Evolutionary conservation across 2,888 invertebrate species (phyloP).

Genomic region (Platycheirus albimanus): DNA sequence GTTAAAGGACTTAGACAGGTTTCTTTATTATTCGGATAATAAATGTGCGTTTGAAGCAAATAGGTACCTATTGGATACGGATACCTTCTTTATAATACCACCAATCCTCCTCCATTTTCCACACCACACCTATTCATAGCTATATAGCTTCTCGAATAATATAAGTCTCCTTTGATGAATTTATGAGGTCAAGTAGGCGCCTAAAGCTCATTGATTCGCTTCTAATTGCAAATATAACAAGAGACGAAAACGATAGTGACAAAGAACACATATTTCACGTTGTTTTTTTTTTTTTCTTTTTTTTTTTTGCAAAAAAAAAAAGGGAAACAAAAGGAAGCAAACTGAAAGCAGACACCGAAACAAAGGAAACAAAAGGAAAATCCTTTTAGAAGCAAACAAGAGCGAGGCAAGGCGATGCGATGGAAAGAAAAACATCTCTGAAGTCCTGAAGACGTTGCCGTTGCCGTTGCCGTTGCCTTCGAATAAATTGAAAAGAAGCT

Average conservation of each 20-base stretch:
- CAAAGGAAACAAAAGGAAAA: background rate
- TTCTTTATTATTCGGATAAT: constrained; percentile 3
- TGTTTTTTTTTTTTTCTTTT: no score
- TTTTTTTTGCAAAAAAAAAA: constrained; percentile 10
- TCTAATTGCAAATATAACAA: constrained; percentile 47
- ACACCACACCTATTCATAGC: no score
- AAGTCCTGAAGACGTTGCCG: constrained; percentile 1
- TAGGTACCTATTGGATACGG: background rate
- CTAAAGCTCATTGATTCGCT: constrained; percentile 39
- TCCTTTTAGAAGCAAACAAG: background rate
- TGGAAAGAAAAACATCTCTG: background rate
- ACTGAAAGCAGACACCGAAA: background rate
- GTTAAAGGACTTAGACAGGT: constrained; percentile 20
- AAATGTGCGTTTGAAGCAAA: constrained; percentile 20
- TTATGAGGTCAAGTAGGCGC: constrained; percentile 39
- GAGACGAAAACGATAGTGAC: constrained; percentile 20
- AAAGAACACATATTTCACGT: constrained; percentile 21
- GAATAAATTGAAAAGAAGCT: constrained; percentile 26
- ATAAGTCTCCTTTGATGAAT: constrained; percentile 19
- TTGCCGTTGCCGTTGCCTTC: no score
- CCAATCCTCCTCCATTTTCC: background rate
- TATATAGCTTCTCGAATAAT: no score
- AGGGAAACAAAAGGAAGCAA: constrained; percentile 7
- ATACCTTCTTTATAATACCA: background rate
- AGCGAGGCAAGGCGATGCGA: background rate